These are phyloP conservation scores for Orchestia grillus DNA, from an alignment of 1,140 invertebrate species.

Conservation along the genomic window DNA sequence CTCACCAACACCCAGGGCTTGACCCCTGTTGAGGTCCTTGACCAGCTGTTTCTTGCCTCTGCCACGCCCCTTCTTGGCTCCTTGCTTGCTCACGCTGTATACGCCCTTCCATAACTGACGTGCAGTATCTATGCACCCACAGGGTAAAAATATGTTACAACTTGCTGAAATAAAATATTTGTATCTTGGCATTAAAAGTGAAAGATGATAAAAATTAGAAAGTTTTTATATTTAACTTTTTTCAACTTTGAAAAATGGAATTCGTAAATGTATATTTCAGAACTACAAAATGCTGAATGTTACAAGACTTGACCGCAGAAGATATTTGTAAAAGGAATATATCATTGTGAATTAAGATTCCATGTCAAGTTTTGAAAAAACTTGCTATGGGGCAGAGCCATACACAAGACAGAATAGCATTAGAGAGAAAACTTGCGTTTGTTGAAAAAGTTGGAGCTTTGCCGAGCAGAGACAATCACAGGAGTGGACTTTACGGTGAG, in stretches of 20 bases:
- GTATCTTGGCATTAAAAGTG: background rate
- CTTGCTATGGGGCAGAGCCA: background rate
- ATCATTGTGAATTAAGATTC: background rate
- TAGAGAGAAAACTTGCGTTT: background rate
- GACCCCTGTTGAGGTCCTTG: conserved; percentile 91
- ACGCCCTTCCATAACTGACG: conserved; percentile 93
- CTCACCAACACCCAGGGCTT: conserved; percentile 86
- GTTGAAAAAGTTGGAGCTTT: conserved; percentile 14
- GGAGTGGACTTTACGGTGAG: background rate
- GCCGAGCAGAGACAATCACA: background rate
- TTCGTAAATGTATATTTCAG: background rate
- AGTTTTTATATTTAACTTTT: background rate
- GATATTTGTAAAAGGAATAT: background rate
- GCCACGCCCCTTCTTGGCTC: conserved; percentile 93
- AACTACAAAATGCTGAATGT: background rate
- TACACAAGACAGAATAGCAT: background rate
- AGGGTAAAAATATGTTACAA: conserved; percentile 51
- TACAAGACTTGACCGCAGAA: background rate
- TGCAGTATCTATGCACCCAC: conserved; percentile 78
- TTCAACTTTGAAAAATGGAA: background rate
- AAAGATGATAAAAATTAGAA: background rate
- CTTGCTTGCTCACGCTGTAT: conserved; percentile 95
- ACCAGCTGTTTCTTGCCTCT: conserved; percentile 81
- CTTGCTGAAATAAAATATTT: background rate
- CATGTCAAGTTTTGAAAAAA: background rate